Evolutionary conservation across 2,113 vertebrate genomes (phyloP).

Genomic region (Damaliscus lunatus): DNA sequence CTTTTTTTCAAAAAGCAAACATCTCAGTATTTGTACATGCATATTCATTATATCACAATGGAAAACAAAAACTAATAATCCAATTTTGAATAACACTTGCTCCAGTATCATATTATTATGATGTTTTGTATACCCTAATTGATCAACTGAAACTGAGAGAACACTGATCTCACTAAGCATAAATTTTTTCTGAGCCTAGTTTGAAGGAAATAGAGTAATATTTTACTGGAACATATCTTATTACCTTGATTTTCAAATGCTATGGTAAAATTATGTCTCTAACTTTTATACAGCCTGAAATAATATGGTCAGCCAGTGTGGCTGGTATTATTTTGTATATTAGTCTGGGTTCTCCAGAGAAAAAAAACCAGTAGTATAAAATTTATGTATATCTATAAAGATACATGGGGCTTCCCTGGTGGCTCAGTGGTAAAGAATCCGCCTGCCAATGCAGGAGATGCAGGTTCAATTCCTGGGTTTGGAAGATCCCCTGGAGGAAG

Average conservation of each 20-base stretch:
- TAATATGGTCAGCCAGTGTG: not conserved
- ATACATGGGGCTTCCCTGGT: not conserved
- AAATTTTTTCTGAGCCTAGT: not conserved
- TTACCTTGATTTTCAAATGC: conserved; percentile 8
- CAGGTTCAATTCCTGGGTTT: not conserved
- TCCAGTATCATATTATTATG: not conserved
- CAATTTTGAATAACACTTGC: conserved; percentile 49
- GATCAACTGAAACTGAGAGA: not conserved
- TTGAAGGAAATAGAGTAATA: not conserved
- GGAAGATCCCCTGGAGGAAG: not conserved
- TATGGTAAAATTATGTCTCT: not conserved
- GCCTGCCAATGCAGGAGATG: not conserved
- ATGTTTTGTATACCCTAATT: not conserved
- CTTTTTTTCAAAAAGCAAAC: conserved; percentile 66
- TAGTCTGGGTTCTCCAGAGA: not conserved
- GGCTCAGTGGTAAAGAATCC: not conserved
- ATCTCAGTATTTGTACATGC: conserved; percentile 50
- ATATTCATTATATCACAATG: conserved; percentile 35
- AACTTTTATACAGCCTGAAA: not conserved
- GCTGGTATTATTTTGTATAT: not conserved
- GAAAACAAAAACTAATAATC: conserved; percentile 64
- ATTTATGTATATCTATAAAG: not conserved
- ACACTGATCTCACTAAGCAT: not conserved
- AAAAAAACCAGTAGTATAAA: not conserved
- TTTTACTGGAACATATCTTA: not conserved